Percentiles rank a stretch among this genome's conserved stretches.
Evolutionary conservation across 2,797 vertebrate species (phyloP).

Genomic region (Pangasius krempfi): DNA sequence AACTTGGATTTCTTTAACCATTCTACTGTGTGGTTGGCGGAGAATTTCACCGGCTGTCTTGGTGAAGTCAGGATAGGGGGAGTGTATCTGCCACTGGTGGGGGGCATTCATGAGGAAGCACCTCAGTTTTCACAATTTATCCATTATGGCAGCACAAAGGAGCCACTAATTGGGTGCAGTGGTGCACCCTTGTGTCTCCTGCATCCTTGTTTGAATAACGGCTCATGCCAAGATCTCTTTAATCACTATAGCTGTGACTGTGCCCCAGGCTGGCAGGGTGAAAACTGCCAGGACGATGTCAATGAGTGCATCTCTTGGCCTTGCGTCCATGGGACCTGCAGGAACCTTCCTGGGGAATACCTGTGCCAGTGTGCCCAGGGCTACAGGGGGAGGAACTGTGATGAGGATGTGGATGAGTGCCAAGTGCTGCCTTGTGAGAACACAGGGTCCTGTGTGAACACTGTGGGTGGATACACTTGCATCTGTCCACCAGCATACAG

Average conservation of each 20-base stretch:
- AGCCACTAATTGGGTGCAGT: constrained; percentile 76
- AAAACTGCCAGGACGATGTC: constrained; percentile 74
- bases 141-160: constrained; percentile 34
- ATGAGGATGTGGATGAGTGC: constrained; percentile 84
- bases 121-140: constrained; percentile 75
- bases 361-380: constrained; percentile 85
- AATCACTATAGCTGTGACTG: constrained; percentile 84
- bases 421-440: constrained; percentile 80
- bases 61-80: constrained; percentile 84
- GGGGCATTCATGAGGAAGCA: constrained; percentile 33
- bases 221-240: constrained; percentile 86
- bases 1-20: constrained; percentile 83
- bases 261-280: constrained; percentile 81
- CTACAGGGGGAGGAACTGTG: constrained; percentile 82
- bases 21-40: constrained; percentile 75
- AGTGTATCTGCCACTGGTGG: constrained; percentile 81
- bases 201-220: constrained; percentile 81
- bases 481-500: constrained; percentile 74
- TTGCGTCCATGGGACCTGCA: constrained; percentile 82
- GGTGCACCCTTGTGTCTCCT: constrained; percentile 79
- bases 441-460: constrained; percentile 76
- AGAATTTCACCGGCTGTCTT: constrained; percentile 90
- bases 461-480: constrained; percentile 75
- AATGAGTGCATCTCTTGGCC: constrained; percentile 83
- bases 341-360: constrained; percentile 79